Conservation (phyloP, 2,797 vertebrate species). For the Tenualosa thibaudeaui region DNA sequence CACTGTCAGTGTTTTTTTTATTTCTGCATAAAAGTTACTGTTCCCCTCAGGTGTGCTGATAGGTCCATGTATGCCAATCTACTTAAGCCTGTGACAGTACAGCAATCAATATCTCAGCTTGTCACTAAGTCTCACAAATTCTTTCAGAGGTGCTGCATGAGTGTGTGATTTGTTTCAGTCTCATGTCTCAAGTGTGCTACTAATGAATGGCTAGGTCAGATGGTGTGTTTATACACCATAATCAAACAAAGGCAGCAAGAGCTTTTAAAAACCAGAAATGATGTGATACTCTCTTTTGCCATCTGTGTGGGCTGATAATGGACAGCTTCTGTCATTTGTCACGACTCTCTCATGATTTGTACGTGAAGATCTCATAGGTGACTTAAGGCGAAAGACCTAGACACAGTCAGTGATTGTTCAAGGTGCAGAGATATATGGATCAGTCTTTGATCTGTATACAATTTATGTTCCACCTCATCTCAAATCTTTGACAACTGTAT, state of each 20-base stretch:
- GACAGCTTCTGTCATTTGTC: background rate
- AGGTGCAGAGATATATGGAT: background rate
- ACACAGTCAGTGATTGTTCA: too few species aligned
- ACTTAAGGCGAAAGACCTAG: too few species aligned
- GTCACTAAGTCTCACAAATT: background rate
- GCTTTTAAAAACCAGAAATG: slow-evolving; percentile 28
- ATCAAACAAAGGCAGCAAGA: background rate
- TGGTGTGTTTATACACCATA: background rate
- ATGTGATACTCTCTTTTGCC: slow-evolving; percentile 7
- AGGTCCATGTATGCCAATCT: background rate
- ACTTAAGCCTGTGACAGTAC: background rate
- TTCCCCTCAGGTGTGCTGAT: background rate
- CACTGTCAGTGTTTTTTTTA: background rate
- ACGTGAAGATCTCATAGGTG: too few species aligned
- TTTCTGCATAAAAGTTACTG: background rate
- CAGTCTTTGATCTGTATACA: background rate
- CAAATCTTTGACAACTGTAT: background rate
- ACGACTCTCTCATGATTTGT: too few species aligned
- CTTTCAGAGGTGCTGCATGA: background rate
- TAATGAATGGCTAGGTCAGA: background rate
- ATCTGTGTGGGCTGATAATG: background rate
- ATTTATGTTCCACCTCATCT: background rate
- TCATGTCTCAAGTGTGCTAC: background rate
- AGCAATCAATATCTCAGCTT: background rate
- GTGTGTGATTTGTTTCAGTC: background rate